A percentile compares a stretch with the other conserved stretches of the same genome.
These are phyloP conservation scores for Drosophila putrida DNA, from an alignment of 2,888 invertebrate genomes.

Conservation along the genomic window DNA sequence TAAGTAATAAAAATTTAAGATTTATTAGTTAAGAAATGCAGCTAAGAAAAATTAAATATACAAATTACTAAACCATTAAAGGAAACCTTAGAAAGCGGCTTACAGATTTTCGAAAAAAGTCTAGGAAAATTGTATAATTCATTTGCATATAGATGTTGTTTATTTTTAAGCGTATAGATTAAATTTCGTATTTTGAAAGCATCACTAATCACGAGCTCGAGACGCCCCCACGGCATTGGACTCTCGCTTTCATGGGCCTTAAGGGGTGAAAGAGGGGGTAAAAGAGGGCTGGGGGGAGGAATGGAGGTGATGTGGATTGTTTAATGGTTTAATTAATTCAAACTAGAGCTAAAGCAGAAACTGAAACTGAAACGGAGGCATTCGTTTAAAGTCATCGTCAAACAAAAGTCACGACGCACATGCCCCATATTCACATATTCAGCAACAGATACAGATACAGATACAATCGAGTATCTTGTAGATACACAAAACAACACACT, in stretches of 20 bases:
- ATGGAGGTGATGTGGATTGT: not conserved
- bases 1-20: too few species aligned
- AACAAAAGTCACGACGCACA: constrained; percentile 57
- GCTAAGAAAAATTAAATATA: too few species aligned
- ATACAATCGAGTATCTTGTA: not conserved
- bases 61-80: too few species aligned
- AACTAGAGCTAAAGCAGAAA: constrained; percentile 58
- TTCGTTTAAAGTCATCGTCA: constrained; percentile 39
- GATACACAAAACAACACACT: not conserved
- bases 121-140: too few species aligned
- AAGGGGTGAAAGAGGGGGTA: not conserved
- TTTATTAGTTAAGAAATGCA: too few species aligned
- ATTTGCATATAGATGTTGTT: too few species aligned
- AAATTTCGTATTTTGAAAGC: not conserved
- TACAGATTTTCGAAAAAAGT: too few species aligned
- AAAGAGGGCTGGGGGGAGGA: not conserved
- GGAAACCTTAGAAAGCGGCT: too few species aligned
- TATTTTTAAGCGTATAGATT: not conserved
- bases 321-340: constrained; percentile 63
- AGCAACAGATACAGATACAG: constrained; percentile 21
- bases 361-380: constrained; percentile 30
- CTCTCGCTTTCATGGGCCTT: constrained; percentile 67
- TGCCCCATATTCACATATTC: constrained; percentile 39
- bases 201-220: constrained; percentile 16
- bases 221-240: constrained; percentile 32